These are phyloP conservation scores for Hylaeus anthracinus DNA, from an alignment of 1,140 invertebrate species.

Conservation along the genomic window DNA sequence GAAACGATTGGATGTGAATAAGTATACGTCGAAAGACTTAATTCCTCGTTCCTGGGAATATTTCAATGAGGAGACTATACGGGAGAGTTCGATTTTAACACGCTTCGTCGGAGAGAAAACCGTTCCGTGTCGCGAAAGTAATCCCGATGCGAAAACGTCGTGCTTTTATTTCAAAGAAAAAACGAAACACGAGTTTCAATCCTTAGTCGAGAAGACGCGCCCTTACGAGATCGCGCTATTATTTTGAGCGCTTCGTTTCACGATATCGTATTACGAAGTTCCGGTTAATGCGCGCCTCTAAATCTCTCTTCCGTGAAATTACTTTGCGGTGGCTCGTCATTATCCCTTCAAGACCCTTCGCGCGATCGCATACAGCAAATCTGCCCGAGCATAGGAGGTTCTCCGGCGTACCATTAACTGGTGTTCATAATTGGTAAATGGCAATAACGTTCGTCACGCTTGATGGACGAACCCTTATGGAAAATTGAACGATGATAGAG, in stretches of 20 bases:
- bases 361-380: not conserved
- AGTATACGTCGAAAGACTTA: slow-evolving; percentile 28
- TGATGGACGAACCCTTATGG: not conserved
- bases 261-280: not conserved
- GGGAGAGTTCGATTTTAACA: not conserved
- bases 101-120: not conserved
- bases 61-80: slow-evolving; percentile 1
- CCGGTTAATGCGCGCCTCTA: slow-evolving; percentile 29
- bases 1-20: slow-evolving; percentile 35
- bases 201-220: not conserved
- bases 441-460: slow-evolving; percentile 2
- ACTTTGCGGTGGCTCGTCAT: slow-evolving; percentile 52
- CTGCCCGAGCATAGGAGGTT: not conserved
- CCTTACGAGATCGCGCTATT: slow-evolving; percentile 13
- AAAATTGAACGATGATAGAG: slow-evolving; percentile 15
- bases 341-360: slow-evolving; percentile 25
- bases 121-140: not conserved
- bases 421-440: slow-evolving; percentile 13
- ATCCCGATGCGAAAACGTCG: not conserved
- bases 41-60: not conserved
- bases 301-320: slow-evolving; percentile 57
- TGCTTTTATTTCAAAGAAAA: not conserved
- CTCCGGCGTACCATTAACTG: not conserved
- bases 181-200: not conserved
- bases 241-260: slow-evolving; percentile 1